These are phyloP conservation scores for Xerus rutilus DNA, from an alignment of 2,797 vertebrate species.

Conservation along the genomic window DNA sequence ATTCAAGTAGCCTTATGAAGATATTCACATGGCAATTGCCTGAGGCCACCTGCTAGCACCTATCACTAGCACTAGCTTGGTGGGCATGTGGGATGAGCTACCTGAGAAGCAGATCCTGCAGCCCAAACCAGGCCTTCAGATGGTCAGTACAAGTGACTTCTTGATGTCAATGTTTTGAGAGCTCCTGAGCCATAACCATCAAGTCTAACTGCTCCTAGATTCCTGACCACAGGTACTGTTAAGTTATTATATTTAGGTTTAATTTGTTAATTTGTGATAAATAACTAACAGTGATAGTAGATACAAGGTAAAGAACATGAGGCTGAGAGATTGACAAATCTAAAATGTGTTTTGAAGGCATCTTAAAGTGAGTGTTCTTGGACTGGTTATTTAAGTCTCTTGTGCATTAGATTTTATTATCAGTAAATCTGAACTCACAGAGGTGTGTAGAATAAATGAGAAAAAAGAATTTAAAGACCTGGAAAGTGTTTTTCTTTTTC, in stretches of 20 bases:
- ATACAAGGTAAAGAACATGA: not conserved
- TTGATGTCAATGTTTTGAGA: not conserved
- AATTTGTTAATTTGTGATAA: not conserved
- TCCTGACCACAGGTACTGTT: not conserved
- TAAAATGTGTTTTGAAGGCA: not conserved
- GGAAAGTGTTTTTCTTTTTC: not conserved
- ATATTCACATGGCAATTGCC: not conserved
- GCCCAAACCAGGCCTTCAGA: not conserved
- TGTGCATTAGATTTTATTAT: not conserved
- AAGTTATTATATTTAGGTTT: not conserved
- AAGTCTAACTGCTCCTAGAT: not conserved
- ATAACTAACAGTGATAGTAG: not conserved
- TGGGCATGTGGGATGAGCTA: accelerated
- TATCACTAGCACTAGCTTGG: not conserved
- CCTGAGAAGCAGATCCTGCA: not conserved
- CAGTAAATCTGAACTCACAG: not conserved
- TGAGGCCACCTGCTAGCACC: not conserved
- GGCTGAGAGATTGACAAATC: not conserved
- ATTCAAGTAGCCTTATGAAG: not conserved
- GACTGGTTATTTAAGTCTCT: not conserved
- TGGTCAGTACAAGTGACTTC: not conserved
- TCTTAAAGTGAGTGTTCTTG: not conserved
- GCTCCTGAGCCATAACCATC: not conserved
- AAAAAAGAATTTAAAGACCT: conserved; percentile 36
- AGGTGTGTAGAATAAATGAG: conserved; percentile 8